phyloP scores from a whole-genome alignment of 2,888 invertebrate species.

The Watsonalla cultraria region DNA sequence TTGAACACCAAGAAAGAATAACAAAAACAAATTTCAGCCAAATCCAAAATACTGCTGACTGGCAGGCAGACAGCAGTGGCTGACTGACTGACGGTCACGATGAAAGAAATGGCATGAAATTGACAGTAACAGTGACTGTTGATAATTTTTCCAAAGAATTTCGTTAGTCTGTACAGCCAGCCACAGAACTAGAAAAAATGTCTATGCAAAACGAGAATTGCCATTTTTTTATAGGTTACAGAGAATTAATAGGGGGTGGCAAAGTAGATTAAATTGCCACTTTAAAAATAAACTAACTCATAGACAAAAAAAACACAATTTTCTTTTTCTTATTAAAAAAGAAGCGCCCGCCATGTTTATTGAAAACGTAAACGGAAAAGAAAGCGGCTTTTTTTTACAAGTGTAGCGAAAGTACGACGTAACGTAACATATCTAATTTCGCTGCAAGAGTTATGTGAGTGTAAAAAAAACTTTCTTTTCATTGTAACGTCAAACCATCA shows the following conservation, averaged over 20 bases:
- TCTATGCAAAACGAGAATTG: no score
- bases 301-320: neutral
- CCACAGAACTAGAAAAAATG: no score
- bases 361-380: conserved; percentile 68
- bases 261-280: neutral
- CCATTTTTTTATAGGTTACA: no score
- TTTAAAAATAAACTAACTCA: conserved; percentile 9
- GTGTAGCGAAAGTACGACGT: conserved; percentile 38
- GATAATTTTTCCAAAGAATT: no score
- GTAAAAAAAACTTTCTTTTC: conserved; percentile 16
- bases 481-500: conserved; percentile 7
- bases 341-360: conserved; percentile 52
- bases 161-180: no score
- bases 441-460: conserved; percentile 50
- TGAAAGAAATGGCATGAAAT: no score
- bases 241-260: no score
- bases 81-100: no score
- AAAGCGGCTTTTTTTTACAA: conserved; percentile 53
- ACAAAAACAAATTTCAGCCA: neutral
- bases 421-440: conserved; percentile 17
- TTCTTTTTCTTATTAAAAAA: no score
- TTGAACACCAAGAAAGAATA: conserved; percentile 7
- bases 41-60: neutral
- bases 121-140: no score
- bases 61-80: neutral